These are phyloP conservation scores for Dyspetes luteomarginatus DNA, from an alignment of 2,888 invertebrate genomes.

Conservation along the genomic window DNA sequence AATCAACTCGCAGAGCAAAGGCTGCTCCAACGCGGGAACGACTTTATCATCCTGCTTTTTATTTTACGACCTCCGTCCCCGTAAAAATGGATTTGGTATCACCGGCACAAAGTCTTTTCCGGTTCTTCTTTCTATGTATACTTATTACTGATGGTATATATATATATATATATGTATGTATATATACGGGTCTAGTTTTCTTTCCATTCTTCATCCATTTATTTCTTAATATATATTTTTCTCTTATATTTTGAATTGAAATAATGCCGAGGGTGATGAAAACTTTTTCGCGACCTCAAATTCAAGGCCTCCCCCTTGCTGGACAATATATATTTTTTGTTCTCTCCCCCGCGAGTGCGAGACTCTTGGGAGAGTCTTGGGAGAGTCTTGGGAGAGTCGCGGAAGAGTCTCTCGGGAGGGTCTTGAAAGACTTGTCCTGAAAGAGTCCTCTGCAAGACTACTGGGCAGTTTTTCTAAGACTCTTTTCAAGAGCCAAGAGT, in stretches of 20 bases:
- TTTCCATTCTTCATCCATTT: slow-evolving; percentile 58
- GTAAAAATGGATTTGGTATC: slow-evolving; percentile 77
- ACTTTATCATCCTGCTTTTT: slow-evolving; percentile 82
- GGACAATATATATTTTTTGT: not conserved
- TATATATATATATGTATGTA: slow-evolving; percentile 25
- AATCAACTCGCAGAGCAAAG: slow-evolving; percentile 65
- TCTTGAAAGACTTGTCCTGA: not conserved
- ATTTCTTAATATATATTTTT: slow-evolving; percentile 31
- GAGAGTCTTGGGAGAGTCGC: no score
- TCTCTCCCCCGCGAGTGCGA: not conserved
- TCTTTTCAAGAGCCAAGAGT: no score
- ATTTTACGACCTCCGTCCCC: slow-evolving; percentile 78
- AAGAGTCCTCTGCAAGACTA: no score
- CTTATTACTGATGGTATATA: no score
- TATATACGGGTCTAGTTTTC: slow-evolving; percentile 55
- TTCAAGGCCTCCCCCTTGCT: not conserved
- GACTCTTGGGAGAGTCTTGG: not conserved
- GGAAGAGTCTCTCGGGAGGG: not conserved
- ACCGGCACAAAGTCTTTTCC: slow-evolving; percentile 65
- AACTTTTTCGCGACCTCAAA: not conserved
- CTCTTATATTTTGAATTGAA: slow-evolving; percentile 6
- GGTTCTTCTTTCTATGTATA: slow-evolving; percentile 56
- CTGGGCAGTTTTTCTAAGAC: no score
- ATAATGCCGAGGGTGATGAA: not conserved
- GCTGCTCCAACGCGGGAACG: slow-evolving; percentile 76